phyloP scores from a whole-genome alignment of 2,888 invertebrate genomes.

The Frankliniella intonsa region DNA sequence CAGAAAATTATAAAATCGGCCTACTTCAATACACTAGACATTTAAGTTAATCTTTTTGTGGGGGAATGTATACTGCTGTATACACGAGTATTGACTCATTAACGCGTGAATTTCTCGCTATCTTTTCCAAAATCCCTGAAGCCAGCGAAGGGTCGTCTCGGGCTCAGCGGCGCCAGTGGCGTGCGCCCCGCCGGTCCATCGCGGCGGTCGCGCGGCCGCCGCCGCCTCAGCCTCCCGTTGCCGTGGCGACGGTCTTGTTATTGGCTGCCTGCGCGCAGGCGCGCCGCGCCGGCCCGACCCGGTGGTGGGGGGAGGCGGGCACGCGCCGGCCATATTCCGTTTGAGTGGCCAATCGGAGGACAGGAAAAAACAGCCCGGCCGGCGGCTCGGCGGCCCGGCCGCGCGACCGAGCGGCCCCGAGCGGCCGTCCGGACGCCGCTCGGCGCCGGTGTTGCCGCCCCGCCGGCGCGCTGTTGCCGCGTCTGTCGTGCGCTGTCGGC shows the following conservation, averaged over 20 bases:
- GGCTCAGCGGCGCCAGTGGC: not conserved
- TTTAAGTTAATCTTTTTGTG: too few relatives aligned
- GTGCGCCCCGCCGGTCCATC: not conserved
- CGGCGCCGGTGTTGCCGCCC: not conserved
- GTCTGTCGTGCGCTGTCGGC: too few relatives aligned
- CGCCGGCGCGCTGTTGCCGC: not conserved
- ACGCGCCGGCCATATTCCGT: constrained; percentile 20
- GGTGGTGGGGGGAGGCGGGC: constrained; percentile 5
- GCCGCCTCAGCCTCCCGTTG: constrained; percentile 3
- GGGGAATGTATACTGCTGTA: too few relatives aligned
- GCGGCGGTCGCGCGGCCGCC: not conserved
- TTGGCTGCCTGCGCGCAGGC: constrained; percentile 12
- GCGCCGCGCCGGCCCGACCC: not conserved
- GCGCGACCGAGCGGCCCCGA: not conserved
- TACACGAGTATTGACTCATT: too few relatives aligned
- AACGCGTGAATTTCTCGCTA: too few relatives aligned
- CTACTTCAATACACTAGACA: too few relatives aligned
- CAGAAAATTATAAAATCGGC: too few relatives aligned
- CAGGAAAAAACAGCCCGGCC: not conserved
- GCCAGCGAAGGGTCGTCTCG: too few relatives aligned
- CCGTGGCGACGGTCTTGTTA: not conserved
- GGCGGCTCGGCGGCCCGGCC: not conserved
- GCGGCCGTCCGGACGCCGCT: not conserved
- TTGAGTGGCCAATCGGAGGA: constrained; percentile 19
- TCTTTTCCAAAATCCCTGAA: too few relatives aligned